Evolutionary conservation across 1,140 invertebrate genomes (phyloP).

Genomic region (Sarcophaga bullata): DNA sequence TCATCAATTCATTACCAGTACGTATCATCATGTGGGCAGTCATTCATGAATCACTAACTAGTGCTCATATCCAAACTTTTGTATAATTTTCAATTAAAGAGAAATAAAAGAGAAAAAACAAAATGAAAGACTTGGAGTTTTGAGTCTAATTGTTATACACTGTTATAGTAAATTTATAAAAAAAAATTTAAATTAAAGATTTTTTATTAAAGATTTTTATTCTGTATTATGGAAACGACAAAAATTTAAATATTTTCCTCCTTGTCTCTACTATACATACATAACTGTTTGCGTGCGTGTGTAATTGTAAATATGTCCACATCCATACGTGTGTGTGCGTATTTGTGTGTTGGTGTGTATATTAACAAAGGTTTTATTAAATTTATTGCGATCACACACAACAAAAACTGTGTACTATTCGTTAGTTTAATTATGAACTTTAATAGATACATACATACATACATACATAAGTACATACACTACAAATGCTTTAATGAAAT

Average conservation of each 20-base stretch:
- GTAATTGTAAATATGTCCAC: too few species aligned
- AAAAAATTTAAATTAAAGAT: background rate
- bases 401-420: background rate
- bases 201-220: conserved; percentile 1
- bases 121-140: background rate
- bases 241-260: background rate
- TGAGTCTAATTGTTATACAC: background rate
- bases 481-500: background rate
- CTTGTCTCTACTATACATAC: background rate
- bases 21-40: background rate
- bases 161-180: background rate
- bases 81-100: too few species aligned
- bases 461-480: background rate
- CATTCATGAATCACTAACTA: too few species aligned
- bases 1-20: conserved; percentile 1
- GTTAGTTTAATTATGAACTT: conserved; percentile 13
- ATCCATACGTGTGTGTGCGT: too few species aligned
- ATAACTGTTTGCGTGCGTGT: too few species aligned
- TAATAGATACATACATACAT: background rate
- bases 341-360: background rate
- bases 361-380: background rate
- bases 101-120: too few species aligned
- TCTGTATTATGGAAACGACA: background rate
- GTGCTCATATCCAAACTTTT: too few species aligned
- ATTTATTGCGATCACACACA: background rate